Percentiles rank a stretch among this genome's conserved stretches.
These are phyloP conservation scores for Lycopodina hypogea DNA, from an alignment of 37 sponge, comb jelly and placozoan genomes.

Conservation along the genomic window DNA sequence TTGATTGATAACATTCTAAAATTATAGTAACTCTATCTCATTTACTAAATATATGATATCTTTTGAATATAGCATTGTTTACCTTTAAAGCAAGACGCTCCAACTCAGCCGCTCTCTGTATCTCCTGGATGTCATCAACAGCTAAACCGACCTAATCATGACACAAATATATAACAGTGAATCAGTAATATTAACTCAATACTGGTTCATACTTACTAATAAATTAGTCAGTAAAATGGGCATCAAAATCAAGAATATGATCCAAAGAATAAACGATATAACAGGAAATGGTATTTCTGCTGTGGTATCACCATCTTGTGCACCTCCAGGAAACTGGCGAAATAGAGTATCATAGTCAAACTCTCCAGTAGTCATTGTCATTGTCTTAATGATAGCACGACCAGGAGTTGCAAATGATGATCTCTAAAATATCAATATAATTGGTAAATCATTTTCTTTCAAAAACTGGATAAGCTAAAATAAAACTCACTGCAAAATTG, in stretches of 20 bases:
- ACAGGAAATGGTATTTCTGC: conserved; percentile 36
- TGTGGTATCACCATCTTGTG: not conserved
- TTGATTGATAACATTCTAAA: no score
- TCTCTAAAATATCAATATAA: conserved; percentile 23
- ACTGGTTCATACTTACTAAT: conserved; percentile 59
- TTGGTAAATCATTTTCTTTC: not conserved
- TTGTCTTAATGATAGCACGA: conserved; percentile 76
- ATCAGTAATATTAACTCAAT: no score
- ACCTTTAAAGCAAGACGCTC: conserved; percentile 86
- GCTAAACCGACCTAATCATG: conserved; percentile 91
- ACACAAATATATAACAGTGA: no score
- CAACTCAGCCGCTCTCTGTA: conserved; percentile 80
- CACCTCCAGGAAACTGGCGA: conserved; percentile 30
- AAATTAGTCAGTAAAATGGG: conserved; percentile 94
- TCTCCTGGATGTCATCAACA: conserved; percentile 97
- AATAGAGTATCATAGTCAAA: conserved; percentile 91
- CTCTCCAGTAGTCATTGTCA: conserved; percentile 92
- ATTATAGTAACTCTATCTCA: no score
- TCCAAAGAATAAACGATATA: conserved; percentile 75
- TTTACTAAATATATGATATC: no score
- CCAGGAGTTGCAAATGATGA: conserved; percentile 62
- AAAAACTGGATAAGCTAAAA: no score
- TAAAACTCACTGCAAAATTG: not conserved
- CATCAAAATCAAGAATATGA: conserved; percentile 88
- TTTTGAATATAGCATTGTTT: no score